Evolutionary conservation across 2,888 invertebrate genomes (phyloP).

Genomic region (Pristionchus mayeri): DNA sequence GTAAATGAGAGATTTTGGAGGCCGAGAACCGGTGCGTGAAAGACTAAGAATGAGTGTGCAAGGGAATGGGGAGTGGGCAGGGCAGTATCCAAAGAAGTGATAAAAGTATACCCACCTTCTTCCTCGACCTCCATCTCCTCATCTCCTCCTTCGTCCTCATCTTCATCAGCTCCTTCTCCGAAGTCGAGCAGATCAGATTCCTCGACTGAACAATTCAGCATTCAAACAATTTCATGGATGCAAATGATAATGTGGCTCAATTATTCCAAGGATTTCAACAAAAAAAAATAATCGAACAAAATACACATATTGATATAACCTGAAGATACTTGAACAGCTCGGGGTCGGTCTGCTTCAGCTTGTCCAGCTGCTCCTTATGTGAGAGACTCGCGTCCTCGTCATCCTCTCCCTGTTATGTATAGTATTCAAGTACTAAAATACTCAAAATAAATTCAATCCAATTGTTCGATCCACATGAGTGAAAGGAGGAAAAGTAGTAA

Average conservation of each 20-base stretch:
- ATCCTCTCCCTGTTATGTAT: background rate
- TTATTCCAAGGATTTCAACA: no score
- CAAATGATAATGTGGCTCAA: no score
- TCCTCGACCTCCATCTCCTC: constrained; percentile 60
- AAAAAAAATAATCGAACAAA: background rate
- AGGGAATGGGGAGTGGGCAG: background rate
- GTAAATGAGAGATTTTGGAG: no score
- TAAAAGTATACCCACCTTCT: constrained; percentile 45
- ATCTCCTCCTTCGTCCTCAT: constrained; percentile 58
- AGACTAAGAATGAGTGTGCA: no score
- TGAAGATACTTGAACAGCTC: constrained; percentile 69
- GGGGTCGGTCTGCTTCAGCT: constrained; percentile 61
- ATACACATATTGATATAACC: background rate
- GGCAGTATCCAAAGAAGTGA: background rate
- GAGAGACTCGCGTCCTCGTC: constrained; percentile 16
- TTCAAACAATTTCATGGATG: background rate
- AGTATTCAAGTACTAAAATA: no score
- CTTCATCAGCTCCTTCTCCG: constrained; percentile 63
- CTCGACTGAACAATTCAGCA: constrained; percentile 60
- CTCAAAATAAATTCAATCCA: background rate
- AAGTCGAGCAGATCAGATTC: constrained; percentile 73
- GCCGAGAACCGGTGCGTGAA: no score
- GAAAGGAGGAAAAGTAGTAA: no score
- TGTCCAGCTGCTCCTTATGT: constrained; percentile 38
- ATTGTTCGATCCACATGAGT: no score